These are phyloP conservation scores for Pinna nobilis DNA, from an alignment of 1,140 invertebrate species.

Conservation along the genomic window DNA sequence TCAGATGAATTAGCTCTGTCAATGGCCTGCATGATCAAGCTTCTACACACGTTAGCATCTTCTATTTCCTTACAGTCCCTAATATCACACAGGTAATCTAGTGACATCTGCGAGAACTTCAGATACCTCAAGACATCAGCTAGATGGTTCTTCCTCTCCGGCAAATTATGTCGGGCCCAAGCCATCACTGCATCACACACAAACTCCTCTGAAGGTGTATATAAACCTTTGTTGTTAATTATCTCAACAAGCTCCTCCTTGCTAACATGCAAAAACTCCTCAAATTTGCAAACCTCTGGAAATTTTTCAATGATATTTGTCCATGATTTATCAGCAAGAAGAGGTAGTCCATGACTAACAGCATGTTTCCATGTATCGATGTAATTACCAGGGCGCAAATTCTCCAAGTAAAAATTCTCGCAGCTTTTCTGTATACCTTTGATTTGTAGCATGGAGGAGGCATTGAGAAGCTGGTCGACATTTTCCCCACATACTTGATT, in stretches of 20 bases:
- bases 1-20: slow-evolving; percentile 1
- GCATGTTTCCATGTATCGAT: slow-evolving; percentile 26
- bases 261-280: slow-evolving; percentile 33
- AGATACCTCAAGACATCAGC: slow-evolving; percentile 37
- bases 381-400: slow-evolving; percentile 30
- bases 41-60: background rate
- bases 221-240: slow-evolving; percentile 32
- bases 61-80: slow-evolving; percentile 15
- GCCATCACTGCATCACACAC: slow-evolving; percentile 46
- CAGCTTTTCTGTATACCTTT: slow-evolving; percentile 36
- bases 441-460: slow-evolving; percentile 40
- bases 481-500: slow-evolving; percentile 29
- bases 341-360: slow-evolving; percentile 6
- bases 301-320: slow-evolving; percentile 29
- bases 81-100: slow-evolving; percentile 17
- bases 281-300: slow-evolving; percentile 26
- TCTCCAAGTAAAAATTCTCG: slow-evolving; percentile 17
- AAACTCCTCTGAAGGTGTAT: slow-evolving; percentile 42
- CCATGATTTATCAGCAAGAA: slow-evolving; percentile 14
- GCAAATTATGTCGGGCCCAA: slow-evolving; percentile 36
- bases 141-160: slow-evolving; percentile 18
- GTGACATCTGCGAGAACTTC: slow-evolving; percentile 13
- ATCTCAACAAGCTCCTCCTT: slow-evolving; percentile 27
- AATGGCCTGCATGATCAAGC: slow-evolving; percentile 8
- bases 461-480: slow-evolving; percentile 28